Evolutionary conservation across 2,888 invertebrate genomes (phyloP), one percentile per base, ranked within the genome.

Genomic region (Meiosimyza platycephala): DNA sequence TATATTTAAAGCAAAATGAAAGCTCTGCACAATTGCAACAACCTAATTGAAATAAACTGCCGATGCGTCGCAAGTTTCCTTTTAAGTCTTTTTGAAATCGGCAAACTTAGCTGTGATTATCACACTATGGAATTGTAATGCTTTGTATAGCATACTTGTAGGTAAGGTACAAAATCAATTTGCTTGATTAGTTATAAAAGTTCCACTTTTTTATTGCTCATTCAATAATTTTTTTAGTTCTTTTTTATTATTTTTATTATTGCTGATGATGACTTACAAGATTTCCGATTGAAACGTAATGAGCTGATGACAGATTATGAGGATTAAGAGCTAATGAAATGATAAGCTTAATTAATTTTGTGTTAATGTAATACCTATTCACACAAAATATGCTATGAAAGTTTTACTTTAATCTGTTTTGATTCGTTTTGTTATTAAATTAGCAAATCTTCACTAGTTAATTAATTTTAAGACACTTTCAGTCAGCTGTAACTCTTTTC

Each of bases 201-300:
- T 13, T 6, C 6, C 22, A n/a, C 18, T 57, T 6, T 22, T 13
- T 28, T 18, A 22, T 18, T 4, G 15, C 5, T 0, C 6, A 22
- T 11, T 60, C 15, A 33, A 22, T 60, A 22, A 3, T 57, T 57
- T 57, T 57, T 22, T 18, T 16, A 22, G 22, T 57, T 57, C 3
- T 1, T 57, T 47, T 47, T 47, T 62, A 22, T 22, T 22, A 22
- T 62, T 33, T 40, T 62, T 47, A 7, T 40, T 40, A 62, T 6
- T 40, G 28, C 22, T 15, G 51, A 28, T 22, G 68, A 59, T 59
- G 68, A 68, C 68, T 59, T 68, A 68, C 47, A 68, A 48, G 68
- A 50, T 68, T 50, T 18, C 51, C 22, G 48, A 68, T 68, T 68
- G 47, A 68, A 57, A 50, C 57, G 28, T 67, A 48, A 47, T 55